Conservation (phyloP, 2,888 invertebrate genomes). For the Seira ritae region DNA sequence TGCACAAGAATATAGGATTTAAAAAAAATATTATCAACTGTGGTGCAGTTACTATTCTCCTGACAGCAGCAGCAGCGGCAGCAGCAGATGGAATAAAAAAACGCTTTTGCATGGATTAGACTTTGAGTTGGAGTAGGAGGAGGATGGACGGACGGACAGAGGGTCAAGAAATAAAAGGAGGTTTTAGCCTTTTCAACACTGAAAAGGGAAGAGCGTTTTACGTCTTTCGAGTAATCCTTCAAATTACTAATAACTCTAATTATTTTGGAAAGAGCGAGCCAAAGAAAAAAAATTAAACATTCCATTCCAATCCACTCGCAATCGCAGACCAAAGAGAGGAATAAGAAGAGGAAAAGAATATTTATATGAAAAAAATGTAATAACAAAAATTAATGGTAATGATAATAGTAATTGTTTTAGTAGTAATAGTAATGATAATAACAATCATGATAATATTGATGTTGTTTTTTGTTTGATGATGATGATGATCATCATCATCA, state of each 20-base stretch:
- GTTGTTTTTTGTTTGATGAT: conserved; percentile 61
- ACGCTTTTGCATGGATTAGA: no score
- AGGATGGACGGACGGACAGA: no score
- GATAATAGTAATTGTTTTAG: conserved; percentile 50
- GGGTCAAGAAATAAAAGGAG: no score
- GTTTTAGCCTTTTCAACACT: no score
- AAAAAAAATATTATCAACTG: no score
- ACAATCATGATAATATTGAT: conserved; percentile 59
- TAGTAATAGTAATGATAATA: conserved; percentile 60
- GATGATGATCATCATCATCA: conserved; percentile 51
- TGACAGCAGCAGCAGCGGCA: no score
- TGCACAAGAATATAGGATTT: no score
- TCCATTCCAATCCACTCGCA: background rate
- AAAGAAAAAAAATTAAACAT: conserved; percentile 23
- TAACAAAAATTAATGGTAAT: conserved; percentile 37
- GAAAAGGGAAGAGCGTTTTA: background rate
- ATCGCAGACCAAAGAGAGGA: conserved; percentile 45
- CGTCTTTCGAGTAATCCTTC: conserved; percentile 66
- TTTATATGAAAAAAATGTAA: conserved; percentile 1
- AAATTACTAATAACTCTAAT: conserved; percentile 74
- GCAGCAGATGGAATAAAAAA: no score
- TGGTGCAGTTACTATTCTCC: no score
- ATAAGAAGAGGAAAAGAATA: background rate
- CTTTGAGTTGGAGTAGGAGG: no score
- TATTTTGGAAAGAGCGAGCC: conserved; percentile 67